These are phyloP conservation scores for Neogobius melanostomus DNA, from an alignment of 2,113 vertebrate genomes.

Conservation along the genomic window DNA sequence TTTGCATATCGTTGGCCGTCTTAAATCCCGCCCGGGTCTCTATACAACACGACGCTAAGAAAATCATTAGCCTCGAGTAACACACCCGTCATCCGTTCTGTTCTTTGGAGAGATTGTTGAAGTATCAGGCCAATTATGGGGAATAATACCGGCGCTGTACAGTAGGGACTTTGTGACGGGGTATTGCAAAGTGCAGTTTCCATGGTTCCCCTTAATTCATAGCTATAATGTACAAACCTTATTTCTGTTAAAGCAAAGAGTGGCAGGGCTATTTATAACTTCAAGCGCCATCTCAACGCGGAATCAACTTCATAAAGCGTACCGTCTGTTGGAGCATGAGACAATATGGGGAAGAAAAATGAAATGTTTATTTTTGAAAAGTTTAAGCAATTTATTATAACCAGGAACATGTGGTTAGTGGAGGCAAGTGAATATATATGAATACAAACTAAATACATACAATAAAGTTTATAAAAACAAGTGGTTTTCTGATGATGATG, in stretches of 20 bases:
- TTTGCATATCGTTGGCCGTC: no score
- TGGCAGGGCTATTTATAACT: constrained; percentile 41
- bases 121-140: constrained; percentile 38
- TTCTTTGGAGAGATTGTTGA: constrained; percentile 32
- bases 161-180: constrained; percentile 41
- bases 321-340: not conserved
- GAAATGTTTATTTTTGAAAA: no score
- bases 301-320: not conserved
- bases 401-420: no score
- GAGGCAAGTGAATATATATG: no score
- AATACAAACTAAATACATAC: no score
- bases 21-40: constrained; percentile 18
- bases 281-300: constrained; percentile 1
- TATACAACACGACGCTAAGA: constrained; percentile 9
- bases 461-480: no score
- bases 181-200: constrained; percentile 46
- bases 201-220: constrained; percentile 60
- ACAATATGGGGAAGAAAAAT: not conserved
- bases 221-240: constrained; percentile 36
- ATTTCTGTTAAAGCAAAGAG: constrained; percentile 45
- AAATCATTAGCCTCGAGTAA: constrained; percentile 19
- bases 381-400: no score
- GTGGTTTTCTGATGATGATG: no score
- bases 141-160: constrained; percentile 30
- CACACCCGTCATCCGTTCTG: constrained; percentile 12